Base-by-base conservation (phyloP, 1,140 invertebrate genomes). In the Panagrolaimus sp. region DNA sequence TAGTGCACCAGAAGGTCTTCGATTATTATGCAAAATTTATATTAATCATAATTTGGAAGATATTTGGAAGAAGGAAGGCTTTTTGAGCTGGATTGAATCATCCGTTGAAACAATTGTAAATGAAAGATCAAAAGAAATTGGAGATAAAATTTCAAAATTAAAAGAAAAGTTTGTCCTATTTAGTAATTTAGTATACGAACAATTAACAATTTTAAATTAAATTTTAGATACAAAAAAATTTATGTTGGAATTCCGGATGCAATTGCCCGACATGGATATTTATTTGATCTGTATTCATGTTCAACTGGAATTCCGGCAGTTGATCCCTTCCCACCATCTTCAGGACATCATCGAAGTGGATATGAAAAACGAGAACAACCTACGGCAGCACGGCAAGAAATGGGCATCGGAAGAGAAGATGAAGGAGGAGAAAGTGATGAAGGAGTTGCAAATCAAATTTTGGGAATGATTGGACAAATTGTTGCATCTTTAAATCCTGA, bases 221-320 rank as follows among this genome's bases (percentile, higher is more conserved):
- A 21, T 58, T 58, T 58, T 28, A 58, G 52, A 21, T 28, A 58
- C 10, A 21, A 58, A 58, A 58, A 58, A n/a, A 28, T 58, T 28
- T 58, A 58, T 28, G 21, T 58, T 28, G 52, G 52, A 21, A 28
- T 58, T 21, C 52, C 52, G 17, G 21, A 58, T 58, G 52, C 52
- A 21, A 58, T 58, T 12, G 52, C 21, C 17, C 52, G 52, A 26
- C 52, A 58, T 58, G 52, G 52, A 12, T 58, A 26, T 28, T 21
- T 58, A 12, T 58, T 21, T 58, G 52, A 58, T 28, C 10, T 58
- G 4, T 12, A 12, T 58, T 28, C 52, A 28, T 26, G 21, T 28
- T n/a, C 52, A 28, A 26, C 28, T 28, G 52, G 52, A 12, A 58
- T 58, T 21, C 52, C 52, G 4, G 28, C 52, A 21, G 12, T 58